Evolutionary conservation across 2,113 vertebrate species (phyloP).

Genomic region (Bagarius yarrelli): DNA sequence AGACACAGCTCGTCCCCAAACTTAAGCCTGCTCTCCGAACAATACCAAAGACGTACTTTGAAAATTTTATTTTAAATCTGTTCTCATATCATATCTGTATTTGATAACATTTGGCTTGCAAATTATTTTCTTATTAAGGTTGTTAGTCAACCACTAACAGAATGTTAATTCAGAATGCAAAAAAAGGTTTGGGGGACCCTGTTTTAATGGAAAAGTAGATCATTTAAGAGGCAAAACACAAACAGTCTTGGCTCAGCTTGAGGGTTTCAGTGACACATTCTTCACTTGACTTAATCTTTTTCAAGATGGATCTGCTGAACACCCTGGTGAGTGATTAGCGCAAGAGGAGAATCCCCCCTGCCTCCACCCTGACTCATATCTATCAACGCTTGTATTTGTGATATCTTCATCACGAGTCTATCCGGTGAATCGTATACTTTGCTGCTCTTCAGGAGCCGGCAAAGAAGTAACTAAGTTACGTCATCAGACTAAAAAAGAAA

Average conservation of each 20-base stretch:
- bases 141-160: too few relatives aligned
- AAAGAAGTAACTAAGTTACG: not conserved
- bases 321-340: constrained; percentile 2
- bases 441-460: not conserved
- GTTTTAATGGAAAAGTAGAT: constrained; percentile 2
- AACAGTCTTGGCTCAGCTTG: constrained; percentile 7
- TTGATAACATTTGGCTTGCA: too few relatives aligned
- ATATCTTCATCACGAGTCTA: constrained; percentile 34
- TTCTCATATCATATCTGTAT: too few relatives aligned
- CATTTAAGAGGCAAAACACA: not conserved
- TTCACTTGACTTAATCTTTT: not conserved
- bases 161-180: too few relatives aligned
- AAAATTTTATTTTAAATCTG: too few relatives aligned
- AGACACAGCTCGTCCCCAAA: too few relatives aligned
- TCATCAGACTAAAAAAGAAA: not conserved
- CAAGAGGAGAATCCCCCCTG: constrained; percentile 9
- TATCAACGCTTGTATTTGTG: constrained; percentile 14
- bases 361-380: not conserved
- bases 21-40: too few relatives aligned
- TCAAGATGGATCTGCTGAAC: not conserved
- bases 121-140: too few relatives aligned
- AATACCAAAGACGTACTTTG: too few relatives aligned
- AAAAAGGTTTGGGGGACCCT: too few relatives aligned
- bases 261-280: constrained; percentile 28
- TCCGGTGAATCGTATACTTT: not conserved